Evolutionary conservation across 2,888 invertebrate species (phyloP).

Genomic region (Sinopyrophorus schimmeli): DNA sequence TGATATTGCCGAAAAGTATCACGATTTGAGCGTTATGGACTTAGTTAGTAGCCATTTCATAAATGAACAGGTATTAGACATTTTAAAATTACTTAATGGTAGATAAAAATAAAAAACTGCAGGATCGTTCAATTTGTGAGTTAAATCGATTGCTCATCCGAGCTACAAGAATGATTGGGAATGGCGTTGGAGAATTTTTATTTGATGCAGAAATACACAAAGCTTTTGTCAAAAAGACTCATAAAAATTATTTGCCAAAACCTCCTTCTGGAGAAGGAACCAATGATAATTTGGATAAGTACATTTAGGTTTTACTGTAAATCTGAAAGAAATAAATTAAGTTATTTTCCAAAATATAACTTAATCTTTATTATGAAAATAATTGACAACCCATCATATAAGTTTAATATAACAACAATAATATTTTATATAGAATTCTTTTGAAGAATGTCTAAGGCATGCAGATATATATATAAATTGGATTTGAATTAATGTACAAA

Average conservation of each 20-base stretch:
- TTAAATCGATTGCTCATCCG: constrained; percentile 44
- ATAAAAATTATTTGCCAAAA: constrained; percentile 8
- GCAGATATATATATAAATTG: too few species aligned
- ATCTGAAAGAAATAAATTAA: too few species aligned
- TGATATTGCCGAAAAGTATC: constrained; percentile 53
- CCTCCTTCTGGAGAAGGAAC: background rate
- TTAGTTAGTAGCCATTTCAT: constrained; percentile 60
- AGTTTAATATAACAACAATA: too few species aligned
- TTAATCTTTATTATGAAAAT: too few species aligned
- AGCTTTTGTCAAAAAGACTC: constrained; percentile 7
- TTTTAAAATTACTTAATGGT: background rate
- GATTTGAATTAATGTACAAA: too few species aligned
- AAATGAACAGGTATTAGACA: constrained; percentile 55
- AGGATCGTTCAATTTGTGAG: constrained; percentile 48
- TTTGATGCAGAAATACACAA: constrained; percentile 49
- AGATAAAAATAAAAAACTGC: constrained; percentile 1
- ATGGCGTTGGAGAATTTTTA: constrained; percentile 43
- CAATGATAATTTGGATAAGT: background rate
- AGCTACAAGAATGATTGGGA: constrained; percentile 40
- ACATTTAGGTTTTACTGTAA: constrained; percentile 6
- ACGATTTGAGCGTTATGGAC: constrained; percentile 59
- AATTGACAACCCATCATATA: too few species aligned
- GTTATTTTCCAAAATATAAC: too few species aligned
- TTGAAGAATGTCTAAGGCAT: too few species aligned
- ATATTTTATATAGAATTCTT: too few species aligned